Conservation (phyloP, 2,113 vertebrate genomes). For the Tetrax tetrax region DNA sequence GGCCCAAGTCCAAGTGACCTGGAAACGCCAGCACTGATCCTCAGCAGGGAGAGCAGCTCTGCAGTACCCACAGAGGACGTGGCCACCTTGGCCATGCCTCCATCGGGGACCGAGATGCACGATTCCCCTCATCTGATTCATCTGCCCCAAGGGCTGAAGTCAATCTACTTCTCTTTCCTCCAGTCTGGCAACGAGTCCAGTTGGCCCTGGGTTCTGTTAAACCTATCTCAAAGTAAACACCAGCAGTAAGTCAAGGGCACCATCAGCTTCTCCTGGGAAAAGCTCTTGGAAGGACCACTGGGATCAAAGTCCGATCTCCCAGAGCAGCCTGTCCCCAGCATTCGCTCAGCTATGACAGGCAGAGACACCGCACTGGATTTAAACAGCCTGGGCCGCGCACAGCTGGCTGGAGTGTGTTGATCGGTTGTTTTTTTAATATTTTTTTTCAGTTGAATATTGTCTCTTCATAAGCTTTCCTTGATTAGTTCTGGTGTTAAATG, state of each 20-base stretch:
- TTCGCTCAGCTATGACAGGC: not conserved
- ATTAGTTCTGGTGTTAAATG: not conserved
- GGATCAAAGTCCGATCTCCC: not conserved
- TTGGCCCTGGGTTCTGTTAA: not conserved
- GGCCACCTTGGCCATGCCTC: accelerated
- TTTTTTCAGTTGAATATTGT: not conserved
- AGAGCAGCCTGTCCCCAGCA: not conserved
- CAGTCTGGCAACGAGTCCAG: accelerated
- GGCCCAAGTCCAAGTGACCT: not conserved
- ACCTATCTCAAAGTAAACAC: not conserved
- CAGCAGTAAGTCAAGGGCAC: not conserved
- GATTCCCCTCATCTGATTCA: not conserved
- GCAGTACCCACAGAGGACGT: not conserved
- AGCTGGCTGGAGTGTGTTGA: not conserved
- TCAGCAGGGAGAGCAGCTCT: not conserved
- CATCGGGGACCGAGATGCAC: accelerated
- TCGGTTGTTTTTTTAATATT: not conserved
- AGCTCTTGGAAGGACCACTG: not conserved
- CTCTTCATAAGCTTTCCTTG: not conserved
- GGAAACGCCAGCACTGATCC: accelerated
- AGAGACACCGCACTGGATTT: not conserved
- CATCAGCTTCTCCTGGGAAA: not conserved
- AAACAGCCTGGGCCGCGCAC: not conserved
- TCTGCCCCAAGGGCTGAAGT: not conserved
- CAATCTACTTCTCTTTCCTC: not conserved